These are phyloP conservation scores for Drosophila tsacasi DNA, from an alignment of 1,140 invertebrate species.

Conservation along the genomic window DNA sequence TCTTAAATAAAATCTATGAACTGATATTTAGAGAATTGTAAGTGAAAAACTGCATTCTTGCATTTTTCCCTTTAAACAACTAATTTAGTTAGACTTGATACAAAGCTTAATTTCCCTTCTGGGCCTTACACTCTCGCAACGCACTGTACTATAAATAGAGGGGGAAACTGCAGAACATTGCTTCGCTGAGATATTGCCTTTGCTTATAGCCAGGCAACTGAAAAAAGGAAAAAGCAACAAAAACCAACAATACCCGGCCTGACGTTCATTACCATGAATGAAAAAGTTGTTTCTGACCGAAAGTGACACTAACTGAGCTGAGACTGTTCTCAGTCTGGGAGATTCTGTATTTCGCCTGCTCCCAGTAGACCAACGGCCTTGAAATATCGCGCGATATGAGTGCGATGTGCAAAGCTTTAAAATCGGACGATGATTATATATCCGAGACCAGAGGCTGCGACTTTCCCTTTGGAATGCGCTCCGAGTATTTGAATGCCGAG, in stretches of 20 bases:
- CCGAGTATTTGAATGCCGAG: slow-evolving; percentile 38
- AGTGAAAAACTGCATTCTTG: too few relatives aligned
- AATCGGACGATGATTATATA: slow-evolving; percentile 44
- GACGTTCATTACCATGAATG: slow-evolving; percentile 71
- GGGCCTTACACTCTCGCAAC: background rate
- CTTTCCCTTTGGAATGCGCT: slow-evolving; percentile 43
- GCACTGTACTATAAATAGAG: background rate
- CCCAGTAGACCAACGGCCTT: slow-evolving; percentile 19
- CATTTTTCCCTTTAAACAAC: too few relatives aligned
- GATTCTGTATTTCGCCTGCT: background rate
- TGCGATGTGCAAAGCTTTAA: slow-evolving; percentile 39
- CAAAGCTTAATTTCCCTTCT: too few relatives aligned
- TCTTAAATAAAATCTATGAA: too few relatives aligned
- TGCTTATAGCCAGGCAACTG: slow-evolving; percentile 10
- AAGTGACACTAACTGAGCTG: slow-evolving; percentile 34
- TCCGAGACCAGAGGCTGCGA: slow-evolving; percentile 30
- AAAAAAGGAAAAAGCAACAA: slow-evolving; percentile 13
- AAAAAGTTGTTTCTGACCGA: slow-evolving; percentile 47
- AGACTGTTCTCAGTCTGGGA: slow-evolving; percentile 41
- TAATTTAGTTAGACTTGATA: too few relatives aligned
- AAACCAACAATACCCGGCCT: slow-evolving; percentile 15
- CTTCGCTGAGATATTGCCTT: background rate
- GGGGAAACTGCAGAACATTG: slow-evolving; percentile 16
- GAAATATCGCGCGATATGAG: slow-evolving; percentile 41
- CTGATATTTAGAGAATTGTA: too few relatives aligned